phyloP scores from a whole-genome alignment of 1,140 invertebrate genomes.

The Latrodectus geometricus region DNA sequence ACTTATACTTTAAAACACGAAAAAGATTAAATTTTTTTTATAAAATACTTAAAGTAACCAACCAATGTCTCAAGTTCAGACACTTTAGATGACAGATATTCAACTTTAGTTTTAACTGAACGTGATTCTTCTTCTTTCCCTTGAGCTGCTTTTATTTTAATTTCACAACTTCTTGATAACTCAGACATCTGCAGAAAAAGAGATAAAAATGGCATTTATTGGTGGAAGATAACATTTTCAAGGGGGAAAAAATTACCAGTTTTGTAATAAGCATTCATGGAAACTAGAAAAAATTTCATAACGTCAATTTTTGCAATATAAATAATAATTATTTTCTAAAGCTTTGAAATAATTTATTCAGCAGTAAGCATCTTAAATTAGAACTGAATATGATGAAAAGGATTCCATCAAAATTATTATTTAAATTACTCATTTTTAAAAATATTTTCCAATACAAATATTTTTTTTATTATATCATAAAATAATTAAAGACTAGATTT shows the following conservation, averaged over 20 bases:
- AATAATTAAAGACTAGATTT: too few species aligned
- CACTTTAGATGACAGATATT: slow-evolving; percentile 79
- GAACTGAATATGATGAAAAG: neutral
- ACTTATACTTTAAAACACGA: neutral
- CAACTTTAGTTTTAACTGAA: slow-evolving; percentile 78
- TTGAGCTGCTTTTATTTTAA: slow-evolving; percentile 74
- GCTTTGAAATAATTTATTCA: neutral
- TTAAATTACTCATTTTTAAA: neutral
- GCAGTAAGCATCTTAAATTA: neutral
- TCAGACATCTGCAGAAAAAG: slow-evolving; percentile 66
- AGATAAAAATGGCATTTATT: neutral
- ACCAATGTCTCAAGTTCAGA: slow-evolving; percentile 78
- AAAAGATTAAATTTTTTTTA: neutral
- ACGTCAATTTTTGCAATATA: neutral
- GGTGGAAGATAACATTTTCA: too few species aligned
- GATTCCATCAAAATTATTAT: neutral
- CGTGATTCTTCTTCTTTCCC: slow-evolving; percentile 81
- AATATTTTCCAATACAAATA: neutral
- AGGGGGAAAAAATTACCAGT: neutral
- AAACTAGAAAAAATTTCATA: neutral
- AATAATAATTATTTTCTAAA: neutral
- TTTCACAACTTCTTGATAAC: slow-evolving; percentile 67
- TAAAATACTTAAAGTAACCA: neutral
- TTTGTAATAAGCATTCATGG: neutral
- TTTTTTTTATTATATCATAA: too few species aligned